Percentiles rank a stretch among this genome's conserved stretches.
Evolutionary conservation across 2,888 invertebrate genomes (phyloP).

Genomic region (Eugnorisma glareosa): DNA sequence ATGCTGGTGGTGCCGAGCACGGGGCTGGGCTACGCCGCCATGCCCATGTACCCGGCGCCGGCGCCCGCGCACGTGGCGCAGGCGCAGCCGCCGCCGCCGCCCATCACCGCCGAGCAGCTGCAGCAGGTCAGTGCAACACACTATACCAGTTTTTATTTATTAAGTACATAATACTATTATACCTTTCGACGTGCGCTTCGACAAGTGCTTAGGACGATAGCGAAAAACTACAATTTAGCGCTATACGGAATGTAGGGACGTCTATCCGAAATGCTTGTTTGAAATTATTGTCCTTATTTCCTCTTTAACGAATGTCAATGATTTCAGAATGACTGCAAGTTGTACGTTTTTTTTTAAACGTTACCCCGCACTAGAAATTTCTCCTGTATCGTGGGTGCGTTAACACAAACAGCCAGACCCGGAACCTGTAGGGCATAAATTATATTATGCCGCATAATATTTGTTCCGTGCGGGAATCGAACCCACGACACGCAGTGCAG

Average conservation of each 20-base stretch:
- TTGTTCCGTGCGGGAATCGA: too few relatives aligned
- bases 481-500: too few relatives aligned
- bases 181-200: neutral
- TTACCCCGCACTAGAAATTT: too few relatives aligned
- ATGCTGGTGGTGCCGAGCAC: slow-evolving; percentile 93
- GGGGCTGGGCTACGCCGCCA: slow-evolving; percentile 88
- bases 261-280: neutral
- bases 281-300: neutral
- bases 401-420: too few relatives aligned
- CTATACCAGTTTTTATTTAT: neutral
- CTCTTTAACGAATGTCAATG: neutral
- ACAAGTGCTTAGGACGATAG: neutral
- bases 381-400: too few relatives aligned
- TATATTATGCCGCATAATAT: too few relatives aligned
- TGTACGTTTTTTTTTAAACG: too few relatives aligned
- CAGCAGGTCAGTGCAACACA: slow-evolving; percentile 77
- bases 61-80: slow-evolving; percentile 63
- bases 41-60: slow-evolving; percentile 86
- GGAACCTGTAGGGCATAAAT: too few relatives aligned
- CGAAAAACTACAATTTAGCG: neutral
- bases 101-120: slow-evolving; percentile 81
- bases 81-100: slow-evolving; percentile 70
- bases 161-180: neutral
- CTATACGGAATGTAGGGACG: neutral
- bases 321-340: too few relatives aligned